These are phyloP conservation scores for Crocidura indochinensis DNA, from an alignment of 2,797 vertebrate genomes.

Conservation along the genomic window DNA sequence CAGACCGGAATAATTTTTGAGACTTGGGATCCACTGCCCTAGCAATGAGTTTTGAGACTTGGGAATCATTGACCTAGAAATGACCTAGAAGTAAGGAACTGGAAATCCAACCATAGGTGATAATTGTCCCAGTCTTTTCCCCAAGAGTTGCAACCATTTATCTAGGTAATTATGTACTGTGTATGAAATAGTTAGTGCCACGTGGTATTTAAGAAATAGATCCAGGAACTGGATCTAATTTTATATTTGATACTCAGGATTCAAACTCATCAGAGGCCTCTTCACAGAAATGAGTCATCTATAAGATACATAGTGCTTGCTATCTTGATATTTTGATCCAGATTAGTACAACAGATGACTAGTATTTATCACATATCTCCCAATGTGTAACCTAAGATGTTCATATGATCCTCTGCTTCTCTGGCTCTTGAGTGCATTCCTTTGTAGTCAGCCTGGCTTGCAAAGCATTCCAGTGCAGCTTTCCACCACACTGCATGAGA, in stretches of 20 bases:
- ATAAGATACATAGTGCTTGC: neutral
- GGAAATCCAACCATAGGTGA: neutral
- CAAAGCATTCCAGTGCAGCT: neutral
- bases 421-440: neutral
- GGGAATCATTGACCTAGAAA: neutral
- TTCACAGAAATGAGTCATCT: neutral
- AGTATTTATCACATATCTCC: neutral
- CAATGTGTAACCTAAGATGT: neutral
- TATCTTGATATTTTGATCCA: neutral
- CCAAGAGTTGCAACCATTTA: neutral
- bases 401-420: neutral
- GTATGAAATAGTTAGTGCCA: neutral
- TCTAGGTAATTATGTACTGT: neutral
- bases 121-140: neutral
- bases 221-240: neutral
- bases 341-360: neutral
- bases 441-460: neutral
- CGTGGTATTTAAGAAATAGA: neutral
- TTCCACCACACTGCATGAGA: neutral
- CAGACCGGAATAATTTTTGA: slow-evolving; percentile 6
- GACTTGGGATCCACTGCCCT: neutral
- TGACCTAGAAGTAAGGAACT: neutral
- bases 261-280: neutral
- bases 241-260: neutral
- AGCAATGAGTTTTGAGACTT: too few relatives aligned